These are phyloP conservation scores for Pangasianodon hypophthalmus DNA, from an alignment of 2,113 vertebrate species.

Conservation along the genomic window DNA sequence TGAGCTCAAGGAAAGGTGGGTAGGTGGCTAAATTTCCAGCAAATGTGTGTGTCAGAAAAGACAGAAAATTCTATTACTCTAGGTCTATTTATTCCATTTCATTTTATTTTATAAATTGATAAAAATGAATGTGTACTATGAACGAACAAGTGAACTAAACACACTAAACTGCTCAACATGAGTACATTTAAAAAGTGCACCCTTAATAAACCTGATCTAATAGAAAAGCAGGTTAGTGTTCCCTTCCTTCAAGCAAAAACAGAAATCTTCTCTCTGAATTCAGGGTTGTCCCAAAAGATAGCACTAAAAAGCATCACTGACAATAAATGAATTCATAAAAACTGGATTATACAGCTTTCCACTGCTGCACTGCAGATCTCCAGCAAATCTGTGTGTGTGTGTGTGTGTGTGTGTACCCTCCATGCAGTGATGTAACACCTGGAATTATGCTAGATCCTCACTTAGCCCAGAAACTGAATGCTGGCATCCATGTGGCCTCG, in stretches of 20 bases:
- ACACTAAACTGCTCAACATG: neutral
- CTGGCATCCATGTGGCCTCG: neutral
- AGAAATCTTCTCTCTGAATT: neutral
- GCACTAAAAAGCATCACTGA: neutral
- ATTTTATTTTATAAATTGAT: neutral
- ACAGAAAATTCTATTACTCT: neutral
- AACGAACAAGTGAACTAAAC: neutral
- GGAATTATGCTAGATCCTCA: conserved; percentile 7
- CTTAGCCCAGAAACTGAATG: neutral
- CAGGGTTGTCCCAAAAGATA: neutral
- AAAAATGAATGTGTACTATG: neutral
- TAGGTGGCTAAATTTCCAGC: neutral
- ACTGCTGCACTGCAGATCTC: no score
- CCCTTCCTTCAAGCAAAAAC: neutral
- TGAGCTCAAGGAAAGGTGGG: neutral
- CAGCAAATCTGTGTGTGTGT: neutral
- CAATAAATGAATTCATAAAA: neutral
- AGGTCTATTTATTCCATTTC: neutral
- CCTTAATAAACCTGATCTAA: neutral
- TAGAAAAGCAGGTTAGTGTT: neutral
- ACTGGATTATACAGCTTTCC: neutral
- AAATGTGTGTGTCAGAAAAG: neutral
- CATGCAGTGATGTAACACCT: conserved; percentile 5
- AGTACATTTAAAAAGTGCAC: neutral
- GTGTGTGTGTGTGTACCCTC: neutral